phyloP scores from a whole-genome alignment of 2,113 vertebrate genomes.

The Castor canadensis region DNA sequence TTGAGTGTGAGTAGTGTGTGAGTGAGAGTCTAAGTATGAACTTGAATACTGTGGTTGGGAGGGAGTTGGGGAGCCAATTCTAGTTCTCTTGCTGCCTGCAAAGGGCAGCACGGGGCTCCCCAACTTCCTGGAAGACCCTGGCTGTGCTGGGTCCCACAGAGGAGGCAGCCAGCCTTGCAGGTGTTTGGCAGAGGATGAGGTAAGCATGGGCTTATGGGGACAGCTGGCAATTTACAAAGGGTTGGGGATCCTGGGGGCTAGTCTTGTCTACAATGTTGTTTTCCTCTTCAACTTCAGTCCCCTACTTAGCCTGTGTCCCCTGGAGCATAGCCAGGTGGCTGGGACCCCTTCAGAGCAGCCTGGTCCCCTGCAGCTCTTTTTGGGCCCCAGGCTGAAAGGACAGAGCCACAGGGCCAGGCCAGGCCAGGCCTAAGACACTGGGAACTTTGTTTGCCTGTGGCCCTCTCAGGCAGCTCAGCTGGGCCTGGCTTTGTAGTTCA shows the following conservation, averaged over 20 bases:
- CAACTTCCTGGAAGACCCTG: rapidly evolving
- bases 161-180: not conserved
- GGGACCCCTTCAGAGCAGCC: not conserved
- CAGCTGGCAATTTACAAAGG: too few species aligned
- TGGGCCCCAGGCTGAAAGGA: not conserved
- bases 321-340: not conserved
- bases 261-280: rapidly evolving
- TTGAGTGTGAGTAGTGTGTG: not conserved
- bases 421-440: too few species aligned
- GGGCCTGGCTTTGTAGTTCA: not conserved
- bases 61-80: not conserved
- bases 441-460: not conserved
- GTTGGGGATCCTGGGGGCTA: rapidly evolving
- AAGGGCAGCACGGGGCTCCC: rapidly evolving
- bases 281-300: not conserved
- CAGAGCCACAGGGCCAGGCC: not conserved
- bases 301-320: rapidly evolving
- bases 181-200: not conserved
- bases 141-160: rapidly evolving
- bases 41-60: rapidly evolving
- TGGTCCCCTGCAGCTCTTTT: not conserved
- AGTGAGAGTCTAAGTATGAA: too few species aligned
- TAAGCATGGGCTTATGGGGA: not conserved
- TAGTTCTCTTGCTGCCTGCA: not conserved
- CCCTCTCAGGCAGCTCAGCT: too few species aligned